Evolutionary conservation across 30 jellyfish, hydroid and myxozoan species (phyloP).

Genomic region (Hydra vulgaris): DNA sequence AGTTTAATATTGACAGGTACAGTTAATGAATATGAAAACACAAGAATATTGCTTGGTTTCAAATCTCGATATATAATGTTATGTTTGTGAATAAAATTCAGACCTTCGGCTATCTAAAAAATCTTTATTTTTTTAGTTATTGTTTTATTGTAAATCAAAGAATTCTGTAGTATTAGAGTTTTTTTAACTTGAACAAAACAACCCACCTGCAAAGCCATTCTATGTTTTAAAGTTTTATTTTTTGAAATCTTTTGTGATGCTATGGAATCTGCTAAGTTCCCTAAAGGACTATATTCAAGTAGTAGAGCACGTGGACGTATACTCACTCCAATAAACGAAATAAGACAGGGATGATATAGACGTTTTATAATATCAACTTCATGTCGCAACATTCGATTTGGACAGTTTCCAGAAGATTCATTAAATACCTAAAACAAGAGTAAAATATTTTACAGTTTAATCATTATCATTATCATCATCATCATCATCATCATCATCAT

Average conservation of each 20-base stretch:
- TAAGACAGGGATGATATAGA: conserved; percentile 71
- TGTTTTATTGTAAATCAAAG: too few relatives aligned
- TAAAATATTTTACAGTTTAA: too few relatives aligned
- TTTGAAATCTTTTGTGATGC: too few relatives aligned
- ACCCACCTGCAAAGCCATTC: conserved; percentile 87
- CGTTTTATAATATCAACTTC: conserved; percentile 68
- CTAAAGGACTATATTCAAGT: conserved; percentile 74
- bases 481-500: too few relatives aligned
- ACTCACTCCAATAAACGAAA: conserved; percentile 66
- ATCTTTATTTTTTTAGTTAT: too few relatives aligned
- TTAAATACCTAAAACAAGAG: conserved; percentile 36
- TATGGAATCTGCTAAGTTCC: conserved; percentile 42
- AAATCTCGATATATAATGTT: conserved; percentile 80
- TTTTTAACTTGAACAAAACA: too few relatives aligned
- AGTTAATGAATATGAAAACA: conserved; percentile 70
- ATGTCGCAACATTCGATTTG: conserved; percentile 87
- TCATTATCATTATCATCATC: too few relatives aligned
- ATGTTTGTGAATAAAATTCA: conserved; percentile 54
- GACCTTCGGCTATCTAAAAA: conserved; percentile 65
- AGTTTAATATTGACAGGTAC: conserved; percentile 61
- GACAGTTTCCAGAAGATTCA: conserved; percentile 32
- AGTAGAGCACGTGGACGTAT: conserved; percentile 70
- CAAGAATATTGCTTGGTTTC: conserved; percentile 89
- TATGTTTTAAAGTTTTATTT: conserved; percentile 56
- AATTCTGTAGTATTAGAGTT: too few relatives aligned